phyloP scores from a whole-genome alignment of 2,113 vertebrate species.

The Cichladusa arquata region DNA sequence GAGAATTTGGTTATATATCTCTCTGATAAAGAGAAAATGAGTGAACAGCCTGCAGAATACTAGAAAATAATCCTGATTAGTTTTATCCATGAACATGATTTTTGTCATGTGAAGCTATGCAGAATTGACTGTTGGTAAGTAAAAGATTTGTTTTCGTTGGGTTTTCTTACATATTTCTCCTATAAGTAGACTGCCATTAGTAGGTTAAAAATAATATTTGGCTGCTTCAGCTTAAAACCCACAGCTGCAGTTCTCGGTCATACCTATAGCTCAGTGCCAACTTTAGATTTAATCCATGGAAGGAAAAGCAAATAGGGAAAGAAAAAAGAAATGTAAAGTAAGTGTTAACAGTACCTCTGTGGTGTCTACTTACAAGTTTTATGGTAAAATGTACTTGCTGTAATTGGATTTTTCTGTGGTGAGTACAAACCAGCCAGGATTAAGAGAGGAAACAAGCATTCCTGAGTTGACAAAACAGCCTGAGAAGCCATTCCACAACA shows the following conservation, averaged over 20 bases:
- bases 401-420: not conserved
- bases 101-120: not conserved
- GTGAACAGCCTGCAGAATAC: not conserved
- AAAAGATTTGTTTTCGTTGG: not conserved
- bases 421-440: not conserved
- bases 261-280: not conserved
- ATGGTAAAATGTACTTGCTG: not conserved
- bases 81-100: not conserved
- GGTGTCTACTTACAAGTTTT: not conserved
- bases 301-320: not conserved
- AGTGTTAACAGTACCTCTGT: not conserved
- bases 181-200: not conserved
- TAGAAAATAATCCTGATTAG: not conserved
- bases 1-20: not conserved
- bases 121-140: not conserved
- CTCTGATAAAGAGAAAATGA: not conserved
- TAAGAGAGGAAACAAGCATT: not conserved
- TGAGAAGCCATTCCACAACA: not conserved
- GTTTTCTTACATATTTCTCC: not conserved
- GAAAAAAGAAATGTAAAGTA: not conserved
- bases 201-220: not conserved
- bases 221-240: not conserved
- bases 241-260: not conserved
- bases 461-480: not conserved
- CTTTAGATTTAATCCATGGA: not conserved